Percentiles rank a stretch among this genome's conserved stretches.
These are phyloP conservation scores for Muscidifurax raptorellus DNA, from an alignment of 1,140 invertebrate species.

Conservation along the genomic window DNA sequence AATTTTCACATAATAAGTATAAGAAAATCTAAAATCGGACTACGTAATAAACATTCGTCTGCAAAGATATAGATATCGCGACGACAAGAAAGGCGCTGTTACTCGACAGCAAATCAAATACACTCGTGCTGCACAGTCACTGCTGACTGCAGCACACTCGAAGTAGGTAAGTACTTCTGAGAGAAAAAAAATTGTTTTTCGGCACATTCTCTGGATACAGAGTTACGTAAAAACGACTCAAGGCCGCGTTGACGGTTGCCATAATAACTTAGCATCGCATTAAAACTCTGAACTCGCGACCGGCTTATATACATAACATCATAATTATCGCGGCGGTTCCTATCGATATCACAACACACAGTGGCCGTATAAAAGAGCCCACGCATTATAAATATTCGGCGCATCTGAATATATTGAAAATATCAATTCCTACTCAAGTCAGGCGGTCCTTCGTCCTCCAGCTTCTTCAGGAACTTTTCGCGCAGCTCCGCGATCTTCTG, in stretches of 20 bases:
- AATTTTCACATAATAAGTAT: too few species aligned
- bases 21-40: too few species aligned
- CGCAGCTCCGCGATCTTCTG: conserved; percentile 75
- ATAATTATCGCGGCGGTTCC: too few species aligned
- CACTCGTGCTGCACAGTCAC: too few species aligned
- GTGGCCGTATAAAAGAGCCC: too few species aligned
- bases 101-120: too few species aligned
- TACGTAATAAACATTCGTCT: too few species aligned
- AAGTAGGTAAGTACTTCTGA: not conserved
- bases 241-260: not conserved
- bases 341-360: too few species aligned
- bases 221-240: not conserved
- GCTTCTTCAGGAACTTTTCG: conserved; percentile 75
- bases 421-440: conserved; percentile 58
- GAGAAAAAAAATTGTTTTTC: not conserved
- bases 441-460: conserved; percentile 70
- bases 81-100: not conserved
- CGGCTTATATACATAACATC: too few species aligned
- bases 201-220: not conserved
- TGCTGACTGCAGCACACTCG: too few species aligned
- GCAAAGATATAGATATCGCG: not conserved
- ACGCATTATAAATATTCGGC: too few species aligned
- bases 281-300: not conserved
- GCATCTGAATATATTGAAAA: not conserved
- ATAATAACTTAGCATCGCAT: not conserved